Percentiles rank a stretch among this genome's conserved stretches.
Evolutionary conservation across 2,888 invertebrate species (phyloP).

Genomic region (Ophioninae sp.): DNA sequence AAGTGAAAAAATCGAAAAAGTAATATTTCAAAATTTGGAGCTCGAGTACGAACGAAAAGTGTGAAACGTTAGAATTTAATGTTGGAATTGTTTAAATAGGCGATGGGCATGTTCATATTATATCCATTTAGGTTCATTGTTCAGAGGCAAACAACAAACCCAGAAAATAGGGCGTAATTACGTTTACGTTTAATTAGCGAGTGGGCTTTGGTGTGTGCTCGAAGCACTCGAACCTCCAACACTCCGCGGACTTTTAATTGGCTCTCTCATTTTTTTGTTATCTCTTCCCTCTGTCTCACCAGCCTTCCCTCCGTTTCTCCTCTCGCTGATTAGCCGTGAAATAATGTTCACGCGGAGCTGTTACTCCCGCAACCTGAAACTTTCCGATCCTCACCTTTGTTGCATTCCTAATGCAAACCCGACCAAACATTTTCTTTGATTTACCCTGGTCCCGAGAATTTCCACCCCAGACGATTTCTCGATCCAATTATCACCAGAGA

Average conservation of each 20-base stretch:
- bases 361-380: constrained; percentile 3
- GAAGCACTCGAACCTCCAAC: constrained; percentile 45
- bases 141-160: constrained; percentile 29
- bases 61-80: background rate
- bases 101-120: background rate
- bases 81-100: background rate
- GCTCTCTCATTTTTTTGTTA: constrained; percentile 21
- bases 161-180: constrained; percentile 54
- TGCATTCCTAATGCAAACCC: background rate
- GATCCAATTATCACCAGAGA: background rate
- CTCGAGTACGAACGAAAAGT: background rate
- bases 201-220: constrained; percentile 28
- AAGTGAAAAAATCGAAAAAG: no score
- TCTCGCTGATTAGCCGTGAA: constrained; percentile 44
- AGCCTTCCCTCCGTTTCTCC: constrained; percentile 16
- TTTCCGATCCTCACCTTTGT: constrained; percentile 14
- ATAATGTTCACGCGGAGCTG: constrained; percentile 24
- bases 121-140: constrained; percentile 26
- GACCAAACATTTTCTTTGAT: background rate
- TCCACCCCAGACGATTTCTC: no score
- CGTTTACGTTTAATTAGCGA: constrained; percentile 61
- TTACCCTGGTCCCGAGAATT: background rate
- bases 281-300: constrained; percentile 11
- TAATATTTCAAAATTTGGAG: no score
- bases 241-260: constrained; percentile 54